A percentile compares a stretch with the other conserved stretches of the same genome.
These are phyloP conservation scores for Athene cunicularia DNA, from an alignment of 2,113 vertebrate species.

Conservation along the genomic window DNA sequence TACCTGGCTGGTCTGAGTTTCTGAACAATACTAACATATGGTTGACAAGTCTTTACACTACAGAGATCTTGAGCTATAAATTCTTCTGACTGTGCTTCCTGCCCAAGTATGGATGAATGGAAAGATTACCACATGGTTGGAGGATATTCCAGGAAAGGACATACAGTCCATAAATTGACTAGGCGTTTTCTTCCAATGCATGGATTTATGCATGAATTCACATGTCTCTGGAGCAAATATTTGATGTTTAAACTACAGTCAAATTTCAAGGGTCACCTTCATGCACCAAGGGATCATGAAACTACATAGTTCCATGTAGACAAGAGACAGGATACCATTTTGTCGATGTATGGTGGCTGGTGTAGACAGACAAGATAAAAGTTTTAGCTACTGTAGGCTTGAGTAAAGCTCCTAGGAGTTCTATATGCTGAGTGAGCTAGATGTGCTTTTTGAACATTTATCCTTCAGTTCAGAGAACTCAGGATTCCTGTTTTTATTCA, in stretches of 20 bases:
- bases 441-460: not conserved
- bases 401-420: rapidly evolving
- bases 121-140: not conserved
- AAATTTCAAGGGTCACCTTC: not conserved
- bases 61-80: not conserved
- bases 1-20: not conserved
- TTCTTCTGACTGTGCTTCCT: not conserved
- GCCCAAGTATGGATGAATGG: not conserved
- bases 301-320: not conserved
- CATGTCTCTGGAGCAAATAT: not conserved
- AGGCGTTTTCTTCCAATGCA: not conserved
- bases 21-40: not conserved
- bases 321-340: not conserved
- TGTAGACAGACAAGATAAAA: not conserved
- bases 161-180: not conserved
- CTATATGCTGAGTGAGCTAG: rapidly evolving
- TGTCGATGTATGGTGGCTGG: not conserved
- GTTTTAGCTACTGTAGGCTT: not conserved
- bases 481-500: not conserved
- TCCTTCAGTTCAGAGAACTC: not conserved
- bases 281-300: rapidly evolving
- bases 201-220: not conserved
- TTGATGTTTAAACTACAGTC: not conserved
- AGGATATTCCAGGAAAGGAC: not conserved
- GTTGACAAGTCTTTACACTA: not conserved